Conservation (phyloP, 2,888 invertebrate species). For the Petrophora chlorosata region DNA sequence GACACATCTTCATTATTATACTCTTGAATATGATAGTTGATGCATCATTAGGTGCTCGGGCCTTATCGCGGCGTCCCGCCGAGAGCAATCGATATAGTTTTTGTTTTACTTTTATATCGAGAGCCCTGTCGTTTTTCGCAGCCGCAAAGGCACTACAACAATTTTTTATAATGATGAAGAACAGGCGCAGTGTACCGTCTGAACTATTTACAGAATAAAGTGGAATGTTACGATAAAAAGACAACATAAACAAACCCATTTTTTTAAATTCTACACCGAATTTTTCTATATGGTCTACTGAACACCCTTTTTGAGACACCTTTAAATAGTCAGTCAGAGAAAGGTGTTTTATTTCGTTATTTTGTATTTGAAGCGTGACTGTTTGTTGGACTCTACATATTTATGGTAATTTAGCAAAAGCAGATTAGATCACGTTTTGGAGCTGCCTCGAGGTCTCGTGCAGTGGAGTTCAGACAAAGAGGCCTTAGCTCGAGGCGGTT, state of each 20-base stretch:
- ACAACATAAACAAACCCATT: constrained; percentile 1
- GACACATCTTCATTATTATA: constrained; percentile 47
- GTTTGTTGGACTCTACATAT: constrained; percentile 11
- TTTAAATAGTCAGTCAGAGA: neutral
- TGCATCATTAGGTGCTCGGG: constrained; percentile 46
- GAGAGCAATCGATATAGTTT: constrained; percentile 55
- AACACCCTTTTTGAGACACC: constrained; percentile 49
- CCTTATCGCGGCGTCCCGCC: constrained; percentile 49
- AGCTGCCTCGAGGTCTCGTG: constrained; percentile 57
- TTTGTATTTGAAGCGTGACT: constrained; percentile 1
- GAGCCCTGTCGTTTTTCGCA: constrained; percentile 39
- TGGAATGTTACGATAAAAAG: constrained; percentile 12
- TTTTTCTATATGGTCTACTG: constrained; percentile 42
- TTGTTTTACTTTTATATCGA: constrained; percentile 40
- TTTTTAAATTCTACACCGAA: constrained; percentile 6
- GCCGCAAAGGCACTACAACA: constrained; percentile 34
- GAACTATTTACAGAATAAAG: constrained; percentile 21
- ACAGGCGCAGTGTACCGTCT: constrained; percentile 8
- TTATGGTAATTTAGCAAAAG: constrained; percentile 46
- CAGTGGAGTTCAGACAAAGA: constrained; percentile 52
- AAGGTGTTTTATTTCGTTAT: neutral
- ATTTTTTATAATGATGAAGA: constrained; percentile 26
- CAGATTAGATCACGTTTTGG: constrained; percentile 54
- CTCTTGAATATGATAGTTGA: constrained; percentile 47
- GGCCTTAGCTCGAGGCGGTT: constrained; percentile 34